Evolutionary conservation across 2,888 invertebrate species (phyloP), one percentile per base, ranked within the genome.

Genomic region (Deladenus siricidicola): DNA sequence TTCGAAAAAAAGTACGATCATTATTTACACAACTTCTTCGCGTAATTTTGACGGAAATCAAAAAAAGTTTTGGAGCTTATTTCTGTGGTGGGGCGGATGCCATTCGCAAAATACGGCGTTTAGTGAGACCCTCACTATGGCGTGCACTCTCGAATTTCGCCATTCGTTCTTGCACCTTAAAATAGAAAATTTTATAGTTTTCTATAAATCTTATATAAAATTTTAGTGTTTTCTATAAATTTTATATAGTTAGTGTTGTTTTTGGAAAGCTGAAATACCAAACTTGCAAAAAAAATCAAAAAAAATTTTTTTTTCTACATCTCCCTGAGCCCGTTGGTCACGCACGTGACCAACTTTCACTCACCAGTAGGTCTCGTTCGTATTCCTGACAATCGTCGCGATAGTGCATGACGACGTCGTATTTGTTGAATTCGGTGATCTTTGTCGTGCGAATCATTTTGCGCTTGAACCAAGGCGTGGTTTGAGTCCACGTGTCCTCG

Each of bases 291-390:
- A 47, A 47, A 47, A 47, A 23, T 8, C 47, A 47, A 21, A 21
- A 8, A 23, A 23, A 24, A 34, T n/a, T 34, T 44, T 53, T 75
- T 78, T 66, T 82, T 82, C 65, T 84, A 82, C 68, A 61, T 64
- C 17, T n/a, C n/a, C n/a, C n/a, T n/a, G n/a, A n/a, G n/a, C n/a
- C n/a, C n/a, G n/a, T n/a, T n/a, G n/a, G n/a, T n/a, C n/a, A n/a
- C n/a, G n/a, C 43, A 3, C 58, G 64, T 65, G 62, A 66, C 69
- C 60, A 72, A 51, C 60, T 60, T 55, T 29, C 24, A 29, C 30
- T 42, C 43, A 69, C 65, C 17, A 29, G 8, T 23, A 69, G 48
- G 60, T 77, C 77, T 51, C 74, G 70, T 44, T 77, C 77, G 42
- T 67, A 48, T 17, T 69, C 70, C 24, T 71, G 69, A 21, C 66